phyloP scores from a whole-genome alignment of 2,113 vertebrate genomes.

The Micronycteris hirsuta region DNA sequence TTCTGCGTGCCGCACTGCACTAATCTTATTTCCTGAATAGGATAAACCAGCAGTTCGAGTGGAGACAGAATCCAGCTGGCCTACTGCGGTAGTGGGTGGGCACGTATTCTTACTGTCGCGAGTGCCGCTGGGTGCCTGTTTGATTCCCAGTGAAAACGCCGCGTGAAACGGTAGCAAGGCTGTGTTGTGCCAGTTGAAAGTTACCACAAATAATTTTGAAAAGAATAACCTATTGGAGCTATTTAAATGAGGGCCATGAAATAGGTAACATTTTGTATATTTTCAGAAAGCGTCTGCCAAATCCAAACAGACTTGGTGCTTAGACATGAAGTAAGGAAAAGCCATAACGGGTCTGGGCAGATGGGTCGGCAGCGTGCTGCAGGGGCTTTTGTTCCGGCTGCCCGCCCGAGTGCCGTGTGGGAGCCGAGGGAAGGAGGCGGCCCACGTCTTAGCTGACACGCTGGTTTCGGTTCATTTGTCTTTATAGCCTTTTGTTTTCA shows the following conservation, averaged over 20 bases:
- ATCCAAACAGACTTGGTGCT: neutral
- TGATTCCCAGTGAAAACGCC: neutral
- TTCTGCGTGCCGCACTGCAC: neutral
- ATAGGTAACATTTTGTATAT: neutral
- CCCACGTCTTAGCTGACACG: too few relatives aligned
- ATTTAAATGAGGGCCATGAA: neutral
- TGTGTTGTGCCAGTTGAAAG: neutral
- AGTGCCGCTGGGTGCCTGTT: neutral
- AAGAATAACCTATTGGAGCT: neutral
- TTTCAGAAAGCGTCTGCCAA: neutral
- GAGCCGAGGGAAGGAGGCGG: neutral
- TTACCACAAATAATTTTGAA: neutral
- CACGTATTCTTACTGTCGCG: neutral
- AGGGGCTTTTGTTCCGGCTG: too few relatives aligned
- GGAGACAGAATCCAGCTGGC: neutral
- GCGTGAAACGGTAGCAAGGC: neutral
- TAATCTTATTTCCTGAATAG: neutral
- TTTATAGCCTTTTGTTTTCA: neutral
- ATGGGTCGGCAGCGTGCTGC: neutral
- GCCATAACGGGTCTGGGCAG: neutral
- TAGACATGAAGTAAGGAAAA: neutral
- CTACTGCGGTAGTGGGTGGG: neutral
- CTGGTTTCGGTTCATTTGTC: neutral
- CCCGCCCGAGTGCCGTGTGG: neutral
- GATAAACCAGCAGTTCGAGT: neutral